Conservation (phyloP, 2,113 vertebrate species). For the Ahaetulla prasina region DNA sequence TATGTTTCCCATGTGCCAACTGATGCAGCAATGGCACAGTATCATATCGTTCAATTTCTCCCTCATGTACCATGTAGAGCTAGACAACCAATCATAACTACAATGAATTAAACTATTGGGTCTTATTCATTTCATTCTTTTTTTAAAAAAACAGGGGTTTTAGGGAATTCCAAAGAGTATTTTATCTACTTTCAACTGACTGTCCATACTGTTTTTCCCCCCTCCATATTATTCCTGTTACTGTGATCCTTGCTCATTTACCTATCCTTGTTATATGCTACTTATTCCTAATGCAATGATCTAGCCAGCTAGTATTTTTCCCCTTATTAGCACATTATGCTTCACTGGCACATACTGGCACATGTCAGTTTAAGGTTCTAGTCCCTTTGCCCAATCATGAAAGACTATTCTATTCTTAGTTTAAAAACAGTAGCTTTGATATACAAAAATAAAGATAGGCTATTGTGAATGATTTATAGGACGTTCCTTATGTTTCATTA, state of each 20-base stretch:
- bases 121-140: not conserved
- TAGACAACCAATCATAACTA: not conserved
- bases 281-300: not conserved
- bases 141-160: not conserved
- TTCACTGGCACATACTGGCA: not conserved
- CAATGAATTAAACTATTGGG: not conserved
- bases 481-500: not conserved
- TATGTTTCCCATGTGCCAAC: not conserved
- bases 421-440: not conserved
- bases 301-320: not conserved
- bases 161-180: not conserved
- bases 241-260: not conserved
- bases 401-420: not conserved
- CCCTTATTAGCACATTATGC: not conserved
- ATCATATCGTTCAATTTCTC: not conserved
- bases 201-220: not conserved
- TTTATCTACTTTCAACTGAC: not conserved
- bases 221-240: not conserved
- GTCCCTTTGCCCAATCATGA: not conserved
- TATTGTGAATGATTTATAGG: not conserved
- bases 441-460: not conserved
- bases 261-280: not conserved
- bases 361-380: not conserved
- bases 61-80: not conserved
- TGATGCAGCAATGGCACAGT: not conserved